Base-by-base conservation (phyloP, 2,888 invertebrate genomes). In the Thereva nobilitata region DNA sequence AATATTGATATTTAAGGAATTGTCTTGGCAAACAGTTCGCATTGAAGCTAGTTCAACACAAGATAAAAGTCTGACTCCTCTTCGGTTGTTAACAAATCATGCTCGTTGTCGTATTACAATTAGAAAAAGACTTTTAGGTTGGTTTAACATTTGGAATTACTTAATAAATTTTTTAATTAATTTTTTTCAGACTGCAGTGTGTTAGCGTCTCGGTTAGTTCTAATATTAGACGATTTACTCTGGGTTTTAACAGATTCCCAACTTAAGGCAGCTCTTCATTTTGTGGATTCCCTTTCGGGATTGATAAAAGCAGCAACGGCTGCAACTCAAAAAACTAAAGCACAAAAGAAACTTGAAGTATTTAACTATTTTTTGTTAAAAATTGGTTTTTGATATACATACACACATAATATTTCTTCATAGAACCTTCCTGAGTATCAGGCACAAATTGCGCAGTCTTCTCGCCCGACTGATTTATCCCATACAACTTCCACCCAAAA, bases 221-320 rank as follows among this genome's bases (percentile, higher is more conserved):
- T 98, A 64, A 92, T 97, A 73, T 86, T 99, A 72, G 97, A 99
- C 81, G 97, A 98, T 77, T 84, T 99, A 55, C 85, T 98, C 40
- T 99, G 98, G 97, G 97, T 98, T 49, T 82, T 97, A 68, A 97
- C 97, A 0, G 97, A 97, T 82, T 94, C 96, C 0, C 97, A 97
- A 80, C 82, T 97, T 47, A 91, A 96, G 74, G 97, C 97, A 9
- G 96, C 95, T 57, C 83, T 97, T 38, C 91, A 93, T 75, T 93
- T 97, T 80, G 87, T 93, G 50, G 91, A 92, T 75, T 93, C 95
- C 2, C 82, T 95, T 49, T 87, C 91, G 53, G 90, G 89, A 38
- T 84, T 97, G 0, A 91, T 96, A 50, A 89, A 91, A 73, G 91
- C 94, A 57, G 85, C 87, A 1, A 91, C 92, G 2, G 86, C 89